These are phyloP conservation scores for Patella vulgata DNA, from an alignment of 1,140 invertebrate genomes.

Conservation along the genomic window DNA sequence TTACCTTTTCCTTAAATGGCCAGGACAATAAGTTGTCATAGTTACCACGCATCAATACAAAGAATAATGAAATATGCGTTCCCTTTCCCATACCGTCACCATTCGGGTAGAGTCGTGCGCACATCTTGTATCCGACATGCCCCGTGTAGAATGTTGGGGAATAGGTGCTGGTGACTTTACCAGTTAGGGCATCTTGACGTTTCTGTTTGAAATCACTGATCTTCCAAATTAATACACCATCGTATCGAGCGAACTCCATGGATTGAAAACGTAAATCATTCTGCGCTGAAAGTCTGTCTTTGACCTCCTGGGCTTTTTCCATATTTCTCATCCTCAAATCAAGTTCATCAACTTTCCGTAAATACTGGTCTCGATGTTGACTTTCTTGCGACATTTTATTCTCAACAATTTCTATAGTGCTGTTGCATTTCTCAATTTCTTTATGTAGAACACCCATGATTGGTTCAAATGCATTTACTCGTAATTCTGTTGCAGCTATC, in stretches of 20 bases:
- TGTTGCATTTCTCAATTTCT: conserved; percentile 43
- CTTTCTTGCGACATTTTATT: conserved; percentile 7
- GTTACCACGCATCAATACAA: conserved; percentile 62
- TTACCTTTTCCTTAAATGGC: conserved; percentile 63
- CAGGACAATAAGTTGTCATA: conserved; percentile 60
- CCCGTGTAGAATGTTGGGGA: conserved; percentile 61
- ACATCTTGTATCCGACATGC: conserved; percentile 79
- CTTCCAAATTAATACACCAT: conserved; percentile 60
- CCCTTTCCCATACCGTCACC: conserved; percentile 71
- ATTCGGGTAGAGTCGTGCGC: conserved; percentile 82
- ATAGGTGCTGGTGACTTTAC: conserved; percentile 57
- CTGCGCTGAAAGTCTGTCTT: conserved; percentile 48
- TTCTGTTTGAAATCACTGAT: conserved; percentile 52
- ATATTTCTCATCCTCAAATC: conserved; percentile 38
- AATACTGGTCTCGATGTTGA: conserved; percentile 13
- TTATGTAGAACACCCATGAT: conserved; percentile 43
- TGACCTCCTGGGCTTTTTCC: conserved; percentile 43
- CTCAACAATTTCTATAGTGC: conserved; percentile 36
- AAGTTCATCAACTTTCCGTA: conserved; percentile 27
- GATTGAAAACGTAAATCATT: conserved; percentile 42
- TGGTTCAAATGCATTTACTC: conserved; percentile 40
- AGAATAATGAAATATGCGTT: conserved; percentile 62
- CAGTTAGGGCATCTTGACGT: conserved; percentile 52
- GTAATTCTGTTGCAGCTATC: conserved; percentile 23
- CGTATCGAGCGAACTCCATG: conserved; percentile 49